Evolutionary conservation across 2,888 invertebrate genomes (phyloP), one percentile per base, ranked within the genome.

Genomic region (Tachina lurida): DNA sequence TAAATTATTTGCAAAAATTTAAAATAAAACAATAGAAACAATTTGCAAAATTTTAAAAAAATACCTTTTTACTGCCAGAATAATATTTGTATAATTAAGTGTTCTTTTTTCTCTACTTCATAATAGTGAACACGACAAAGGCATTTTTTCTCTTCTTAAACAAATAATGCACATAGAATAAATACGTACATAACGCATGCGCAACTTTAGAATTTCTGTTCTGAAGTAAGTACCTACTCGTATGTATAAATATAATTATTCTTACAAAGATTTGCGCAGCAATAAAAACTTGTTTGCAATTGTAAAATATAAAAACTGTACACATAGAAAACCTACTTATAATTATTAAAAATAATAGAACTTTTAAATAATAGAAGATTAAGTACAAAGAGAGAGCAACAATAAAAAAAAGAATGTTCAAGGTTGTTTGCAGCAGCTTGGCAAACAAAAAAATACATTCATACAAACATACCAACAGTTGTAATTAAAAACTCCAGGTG

Each of bases 291-390:
- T 79, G 71, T 65, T 79, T 56, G 9, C 15, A 63, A 63, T 68
- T 19, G 56, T 17, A 17, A 31, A 54, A 70, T 52, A 49, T 52
- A 49, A 41, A 52, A 49, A 62, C 62, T 62, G 62, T 60, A 31
- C 41, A 68, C 60, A 41, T 41, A 54, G 39, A 56, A 63, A 71
- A 63, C 19, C 47, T 41, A 63, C 19, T 41, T 41, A 71, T 79
- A 73, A 73, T 71, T 56, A 79, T 79, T 63, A 79, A 79, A 65
- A 79, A 63, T 79, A 79, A 79, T 71, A 79, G 62, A 79, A 79
- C 62, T 79, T 79, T 71, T 54, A 47, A 79, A 71, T 73, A 65
- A 73, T 79, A 79, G 71, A 65, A 65, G 71, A 63, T 73, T 71
- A 39, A n/a, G 56, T 31, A 43, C 19, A 63, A 63, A 63, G 56